Evolutionary conservation across 2,888 invertebrate genomes (phyloP).

Genomic region (Phrixothrix hirtus): DNA sequence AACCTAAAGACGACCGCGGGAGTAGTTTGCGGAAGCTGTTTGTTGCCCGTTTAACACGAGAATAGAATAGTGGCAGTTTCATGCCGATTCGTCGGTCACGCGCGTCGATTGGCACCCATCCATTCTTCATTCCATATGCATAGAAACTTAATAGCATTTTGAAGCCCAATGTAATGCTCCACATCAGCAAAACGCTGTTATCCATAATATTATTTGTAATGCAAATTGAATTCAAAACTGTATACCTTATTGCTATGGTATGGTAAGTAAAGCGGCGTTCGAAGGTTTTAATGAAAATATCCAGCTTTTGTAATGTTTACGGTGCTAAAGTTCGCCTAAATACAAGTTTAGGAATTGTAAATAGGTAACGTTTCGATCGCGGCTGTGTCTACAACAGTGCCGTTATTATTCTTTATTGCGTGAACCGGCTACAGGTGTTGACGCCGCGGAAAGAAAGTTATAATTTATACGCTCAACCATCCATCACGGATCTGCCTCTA

Average conservation of each 20-base stretch:
- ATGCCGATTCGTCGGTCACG: constrained; percentile 21
- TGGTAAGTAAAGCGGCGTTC: constrained; percentile 42
- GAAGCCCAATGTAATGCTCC: constrained; percentile 52
- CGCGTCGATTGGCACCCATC: constrained; percentile 38
- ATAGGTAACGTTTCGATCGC: constrained; percentile 36
- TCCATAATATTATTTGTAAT: constrained; percentile 54
- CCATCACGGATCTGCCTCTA: constrained; percentile 27
- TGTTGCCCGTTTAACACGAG: constrained; percentile 18
- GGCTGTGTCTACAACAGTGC: constrained; percentile 26
- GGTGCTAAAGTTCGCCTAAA: constrained; percentile 43
- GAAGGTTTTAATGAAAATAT: constrained; percentile 47
- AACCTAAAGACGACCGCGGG: constrained; percentile 29
- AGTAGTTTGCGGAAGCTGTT: constrained; percentile 29
- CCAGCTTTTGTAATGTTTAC: constrained; percentile 46
- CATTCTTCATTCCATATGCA: constrained; percentile 57
- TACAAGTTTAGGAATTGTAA: constrained; percentile 46
- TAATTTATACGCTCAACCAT: constrained; percentile 35
- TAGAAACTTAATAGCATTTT: constrained; percentile 56
- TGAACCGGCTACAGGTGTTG: constrained; percentile 32
- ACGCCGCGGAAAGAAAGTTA: constrained; percentile 32
- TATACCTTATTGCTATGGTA: constrained; percentile 54
- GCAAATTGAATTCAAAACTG: constrained; percentile 57
- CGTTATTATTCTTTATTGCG: constrained; percentile 32
- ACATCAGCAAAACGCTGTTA: constrained; percentile 54
- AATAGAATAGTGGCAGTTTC: constrained; percentile 18